Percentiles rank a stretch among this genome's conserved stretches.
These are phyloP conservation scores for Choristoneura rosaceana DNA, from an alignment of 2,888 invertebrate genomes.

Conservation along the genomic window DNA sequence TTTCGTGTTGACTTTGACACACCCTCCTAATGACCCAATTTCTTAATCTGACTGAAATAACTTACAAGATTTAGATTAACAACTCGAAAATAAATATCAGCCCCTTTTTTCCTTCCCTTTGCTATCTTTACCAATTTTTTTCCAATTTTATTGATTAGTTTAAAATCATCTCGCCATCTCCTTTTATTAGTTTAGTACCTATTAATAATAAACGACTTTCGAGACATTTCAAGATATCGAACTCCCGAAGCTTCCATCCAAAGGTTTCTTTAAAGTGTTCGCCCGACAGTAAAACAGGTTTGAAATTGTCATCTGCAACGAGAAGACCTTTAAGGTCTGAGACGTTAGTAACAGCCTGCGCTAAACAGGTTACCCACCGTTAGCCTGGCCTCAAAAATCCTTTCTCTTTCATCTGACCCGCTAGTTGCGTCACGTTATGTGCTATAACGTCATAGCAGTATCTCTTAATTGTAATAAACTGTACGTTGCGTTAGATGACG, in stretches of 20 bases:
- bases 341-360: not conserved
- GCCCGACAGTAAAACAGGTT: not conserved
- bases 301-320: not conserved
- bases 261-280: not conserved
- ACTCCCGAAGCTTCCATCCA: not conserved
- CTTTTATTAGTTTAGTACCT: too few species aligned
- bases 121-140: too few species aligned
- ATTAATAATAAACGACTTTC: not conserved
- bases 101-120: too few species aligned
- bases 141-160: too few species aligned
- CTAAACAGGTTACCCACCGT: slow-evolving; percentile 12
- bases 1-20: too few species aligned
- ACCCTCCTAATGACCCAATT: too few species aligned
- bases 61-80: too few species aligned
- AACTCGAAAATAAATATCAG: too few species aligned
- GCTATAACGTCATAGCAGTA: slow-evolving; percentile 32
- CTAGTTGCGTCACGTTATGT: slow-evolving; percentile 46
- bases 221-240: not conserved
- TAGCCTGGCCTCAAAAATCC: slow-evolving; percentile 44
- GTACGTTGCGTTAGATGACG: slow-evolving; percentile 31
- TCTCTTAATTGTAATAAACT: slow-evolving; percentile 33
- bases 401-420: slow-evolving; percentile 56
- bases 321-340: not conserved
- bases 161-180: too few species aligned
- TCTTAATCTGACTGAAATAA: too few species aligned